Conservation (phyloP, 2,797 vertebrate genomes). For the Cynopterus sphinx region DNA sequence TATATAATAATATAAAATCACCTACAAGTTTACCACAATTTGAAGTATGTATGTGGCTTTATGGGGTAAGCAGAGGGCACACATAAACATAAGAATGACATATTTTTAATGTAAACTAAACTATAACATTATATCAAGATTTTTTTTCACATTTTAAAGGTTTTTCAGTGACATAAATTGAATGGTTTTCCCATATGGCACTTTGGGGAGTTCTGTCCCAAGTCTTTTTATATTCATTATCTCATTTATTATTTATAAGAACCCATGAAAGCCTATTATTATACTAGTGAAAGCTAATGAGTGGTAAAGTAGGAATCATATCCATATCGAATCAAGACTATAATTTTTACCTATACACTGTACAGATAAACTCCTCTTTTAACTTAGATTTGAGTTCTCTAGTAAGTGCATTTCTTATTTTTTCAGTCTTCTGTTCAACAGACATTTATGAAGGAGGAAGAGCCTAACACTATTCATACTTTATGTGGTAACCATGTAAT, state of each 20-base stretch:
- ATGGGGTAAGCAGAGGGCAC: not conserved
- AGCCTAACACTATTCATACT: not conserved
- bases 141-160: not conserved
- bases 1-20: not conserved
- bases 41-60: not conserved
- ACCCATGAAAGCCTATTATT: not conserved
- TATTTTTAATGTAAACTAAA: not conserved
- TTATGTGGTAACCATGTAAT: not conserved
- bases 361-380: not conserved
- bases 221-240: not conserved
- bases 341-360: not conserved
- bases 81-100: not conserved
- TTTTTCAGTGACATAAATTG: not conserved
- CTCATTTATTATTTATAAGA: not conserved
- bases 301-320: not conserved
- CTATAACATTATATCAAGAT: not conserved
- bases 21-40: not conserved
- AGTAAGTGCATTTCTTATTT: not conserved
- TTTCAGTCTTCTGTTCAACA: not conserved
- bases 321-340: not conserved
- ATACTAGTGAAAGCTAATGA: not conserved
- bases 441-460: not conserved
- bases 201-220: not conserved
- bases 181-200: not conserved
- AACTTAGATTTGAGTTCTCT: not conserved